Percentiles rank a stretch among this genome's conserved stretches.
Conservation (phyloP, 92 coral and sea anemone genomes). For the Plumapathes pennacea region DNA sequence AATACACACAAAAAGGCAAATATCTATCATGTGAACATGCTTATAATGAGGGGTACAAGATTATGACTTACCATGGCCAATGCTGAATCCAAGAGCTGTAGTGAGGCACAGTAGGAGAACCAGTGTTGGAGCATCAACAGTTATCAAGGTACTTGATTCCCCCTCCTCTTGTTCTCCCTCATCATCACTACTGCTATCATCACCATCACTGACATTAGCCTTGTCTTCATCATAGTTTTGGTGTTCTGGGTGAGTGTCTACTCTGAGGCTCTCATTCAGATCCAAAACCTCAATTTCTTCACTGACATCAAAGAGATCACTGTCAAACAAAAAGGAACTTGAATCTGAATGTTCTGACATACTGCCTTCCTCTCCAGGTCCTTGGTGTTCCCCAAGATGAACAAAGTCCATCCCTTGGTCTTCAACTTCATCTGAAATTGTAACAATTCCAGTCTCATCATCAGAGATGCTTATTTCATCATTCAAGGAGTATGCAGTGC, state of each 20-base stretch:
- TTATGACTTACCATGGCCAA: slow-evolving; percentile 92
- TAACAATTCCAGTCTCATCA: slow-evolving; percentile 30
- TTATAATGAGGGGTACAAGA: background rate
- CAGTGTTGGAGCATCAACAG: slow-evolving; percentile 84
- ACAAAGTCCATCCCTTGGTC: slow-evolving; percentile 20
- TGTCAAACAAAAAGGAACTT: slow-evolving; percentile 34
- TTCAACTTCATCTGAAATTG: slow-evolving; percentile 26
- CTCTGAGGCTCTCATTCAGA: slow-evolving; percentile 1
- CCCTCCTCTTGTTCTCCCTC: background rate
- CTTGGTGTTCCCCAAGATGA: too few species aligned
- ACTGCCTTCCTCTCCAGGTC: background rate
- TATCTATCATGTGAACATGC: too few species aligned
- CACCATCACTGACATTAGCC: slow-evolving; percentile 11
- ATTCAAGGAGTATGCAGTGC: slow-evolving; percentile 21
- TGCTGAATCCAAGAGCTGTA: slow-evolving; percentile 91
- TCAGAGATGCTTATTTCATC: slow-evolving; percentile 14
- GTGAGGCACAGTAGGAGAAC: slow-evolving; percentile 84
- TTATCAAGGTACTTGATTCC: too few species aligned
- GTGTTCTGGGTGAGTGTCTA: slow-evolving; percentile 1
- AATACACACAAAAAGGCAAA: too few species aligned
- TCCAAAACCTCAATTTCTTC: slow-evolving; percentile 32
- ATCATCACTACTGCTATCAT: slow-evolving; percentile 4
- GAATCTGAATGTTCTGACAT: slow-evolving; percentile 1
- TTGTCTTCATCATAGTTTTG: background rate
- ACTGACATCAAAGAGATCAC: slow-evolving; percentile 29